These are phyloP conservation scores for Erebia ligea DNA, from an alignment of 2,888 invertebrate species.

Conservation along the genomic window DNA sequence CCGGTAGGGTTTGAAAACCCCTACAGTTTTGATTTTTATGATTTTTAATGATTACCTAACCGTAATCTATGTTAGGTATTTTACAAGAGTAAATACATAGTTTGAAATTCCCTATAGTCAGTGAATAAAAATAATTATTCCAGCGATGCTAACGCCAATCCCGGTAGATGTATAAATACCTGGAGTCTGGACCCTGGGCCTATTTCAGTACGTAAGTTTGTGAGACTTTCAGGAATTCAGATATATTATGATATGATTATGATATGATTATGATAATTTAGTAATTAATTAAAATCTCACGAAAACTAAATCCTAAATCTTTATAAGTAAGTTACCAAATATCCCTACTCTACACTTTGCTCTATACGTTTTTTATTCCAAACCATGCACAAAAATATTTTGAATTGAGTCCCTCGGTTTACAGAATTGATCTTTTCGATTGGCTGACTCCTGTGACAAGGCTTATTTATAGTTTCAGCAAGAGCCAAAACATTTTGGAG, in stretches of 20 bases:
- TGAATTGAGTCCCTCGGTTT: neutral
- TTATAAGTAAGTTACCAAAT: neutral
- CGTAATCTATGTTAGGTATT: too few species aligned
- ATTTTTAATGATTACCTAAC: too few species aligned
- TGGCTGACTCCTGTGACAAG: neutral
- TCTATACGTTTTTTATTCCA: neutral
- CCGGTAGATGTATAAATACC: neutral
- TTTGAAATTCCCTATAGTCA: too few species aligned
- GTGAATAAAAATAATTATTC: too few species aligned
- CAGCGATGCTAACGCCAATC: neutral
- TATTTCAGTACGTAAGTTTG: conserved; percentile 13
- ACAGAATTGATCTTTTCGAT: too few species aligned
- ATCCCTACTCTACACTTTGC: too few species aligned
- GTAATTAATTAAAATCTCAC: neutral
- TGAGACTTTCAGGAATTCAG: conserved; percentile 31
- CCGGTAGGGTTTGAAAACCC: too few species aligned
- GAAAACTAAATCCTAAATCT: conserved; percentile 10
- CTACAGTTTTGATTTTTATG: too few species aligned
- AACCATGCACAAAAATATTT: neutral
- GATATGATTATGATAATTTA: too few species aligned
- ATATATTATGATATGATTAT: too few species aligned
- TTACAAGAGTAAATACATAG: too few species aligned
- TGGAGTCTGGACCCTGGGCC: conserved; percentile 3
- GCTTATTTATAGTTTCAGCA: neutral
- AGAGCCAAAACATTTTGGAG: neutral